Evolutionary conservation across 2,797 vertebrate genomes (phyloP), one percentile per base, ranked within the genome.

Genomic region (Cygnus olor): DNA sequence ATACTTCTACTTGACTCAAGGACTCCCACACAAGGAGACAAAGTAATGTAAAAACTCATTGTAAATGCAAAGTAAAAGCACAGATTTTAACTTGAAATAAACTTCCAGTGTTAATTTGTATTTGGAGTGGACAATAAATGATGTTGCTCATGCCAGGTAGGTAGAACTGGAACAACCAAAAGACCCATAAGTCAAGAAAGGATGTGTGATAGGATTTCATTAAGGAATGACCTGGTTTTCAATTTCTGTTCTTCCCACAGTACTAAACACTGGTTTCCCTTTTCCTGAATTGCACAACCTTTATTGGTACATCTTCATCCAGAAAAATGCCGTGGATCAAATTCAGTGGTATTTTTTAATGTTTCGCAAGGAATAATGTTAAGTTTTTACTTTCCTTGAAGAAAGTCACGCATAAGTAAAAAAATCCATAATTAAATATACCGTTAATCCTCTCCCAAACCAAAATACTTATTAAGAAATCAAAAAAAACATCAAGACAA

Each of bases 351-450:
- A 42, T 42, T 94, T 85, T 69, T 3, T 8, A 78, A 27, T 25
- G 38, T 84, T 83, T 94, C 65, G 21, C 18, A 83, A 89, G 42
- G 47, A 95, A 95, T 56, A 86, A 81, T 58, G 14, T n/a, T 86
- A 54, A 51, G 36, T 85, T 78, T 71, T 88, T 21, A 47, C 61
- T 82, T 94, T 91, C 38, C 70, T 70, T 70, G 44, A 95, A 92
- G 66, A 88, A 79, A 44, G 68, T 42, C 44, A 90, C 51, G 20
- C 25, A 54, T 65, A 95, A 57, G 9, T 51, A 3, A 91, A 90
- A 92, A 85, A 66, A n/a, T 6, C 18, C 16, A 71, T 66, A 84
- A 94, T 96, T 73, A 92, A 85, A 85, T 44, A 89, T 71, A 80
- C 80, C 74, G 51, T 32, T 58, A 87, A 86, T 38, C 14, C 18